These are phyloP conservation scores for Geococcyx californianus DNA, from an alignment of 2,113 vertebrate species.

Conservation along the genomic window DNA sequence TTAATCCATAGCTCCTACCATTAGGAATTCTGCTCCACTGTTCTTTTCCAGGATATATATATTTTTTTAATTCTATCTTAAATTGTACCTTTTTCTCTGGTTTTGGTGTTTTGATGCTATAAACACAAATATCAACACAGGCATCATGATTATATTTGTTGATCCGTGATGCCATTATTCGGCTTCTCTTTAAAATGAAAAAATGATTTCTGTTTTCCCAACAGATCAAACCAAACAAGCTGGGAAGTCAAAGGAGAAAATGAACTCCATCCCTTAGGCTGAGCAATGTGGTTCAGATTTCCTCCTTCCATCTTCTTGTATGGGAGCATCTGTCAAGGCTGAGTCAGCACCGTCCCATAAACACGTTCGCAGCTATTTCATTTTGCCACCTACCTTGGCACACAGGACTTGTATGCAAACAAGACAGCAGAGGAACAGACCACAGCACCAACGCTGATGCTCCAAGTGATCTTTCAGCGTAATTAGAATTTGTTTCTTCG, in stretches of 20 bases:
- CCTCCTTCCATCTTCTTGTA: constrained; percentile 13
- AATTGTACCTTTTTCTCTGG: background rate
- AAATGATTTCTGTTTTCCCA: background rate
- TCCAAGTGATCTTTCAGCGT: constrained; percentile 70
- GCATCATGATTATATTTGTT: background rate
- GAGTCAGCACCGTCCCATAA: constrained; percentile 61
- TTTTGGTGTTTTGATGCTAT: background rate
- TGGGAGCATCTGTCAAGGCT: constrained; percentile 59
- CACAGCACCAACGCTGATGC: constrained; percentile 50
- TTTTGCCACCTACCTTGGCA: constrained; percentile 49
- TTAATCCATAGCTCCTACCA: constrained; percentile 23
- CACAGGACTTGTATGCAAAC: constrained; percentile 53
- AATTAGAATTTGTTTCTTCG: constrained; percentile 79
- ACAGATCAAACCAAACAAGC: background rate
- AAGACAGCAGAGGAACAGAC: constrained; percentile 46
- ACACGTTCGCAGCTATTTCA: constrained; percentile 28
- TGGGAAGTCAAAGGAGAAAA: constrained; percentile 3
- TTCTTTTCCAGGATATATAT: background rate
- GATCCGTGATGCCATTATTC: background rate
- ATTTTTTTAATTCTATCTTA: background rate
- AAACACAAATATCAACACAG: background rate
- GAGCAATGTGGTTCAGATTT: background rate
- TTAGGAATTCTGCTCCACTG: constrained; percentile 13
- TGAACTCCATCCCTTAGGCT: background rate
- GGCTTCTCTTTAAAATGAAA: background rate